Percentiles rank a stretch among this genome's conserved stretches.
These are phyloP conservation scores for Diloba caeruleocephala DNA, from an alignment of 2,888 invertebrate species.

Conservation along the genomic window DNA sequence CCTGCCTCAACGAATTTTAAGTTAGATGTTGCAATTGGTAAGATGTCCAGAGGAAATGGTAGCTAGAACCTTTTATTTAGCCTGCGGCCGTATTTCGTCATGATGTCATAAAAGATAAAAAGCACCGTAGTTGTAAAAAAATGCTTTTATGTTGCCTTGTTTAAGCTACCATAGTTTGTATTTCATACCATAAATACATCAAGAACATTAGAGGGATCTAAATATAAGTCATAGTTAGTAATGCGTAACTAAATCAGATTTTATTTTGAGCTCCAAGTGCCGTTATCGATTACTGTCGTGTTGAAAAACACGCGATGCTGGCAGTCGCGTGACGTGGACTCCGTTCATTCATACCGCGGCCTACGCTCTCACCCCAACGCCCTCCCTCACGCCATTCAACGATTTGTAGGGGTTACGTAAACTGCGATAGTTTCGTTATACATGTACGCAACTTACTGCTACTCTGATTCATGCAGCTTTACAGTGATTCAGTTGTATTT, in stretches of 20 bases:
- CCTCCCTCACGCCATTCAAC: slow-evolving; percentile 47
- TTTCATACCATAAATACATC: too few species aligned
- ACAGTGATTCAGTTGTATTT: slow-evolving; percentile 4
- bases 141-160: too few species aligned
- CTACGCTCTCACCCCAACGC: slow-evolving; percentile 48
- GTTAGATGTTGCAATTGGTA: slow-evolving; percentile 14
- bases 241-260: neutral
- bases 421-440: slow-evolving; percentile 46
- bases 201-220: too few species aligned
- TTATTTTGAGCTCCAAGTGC: slow-evolving; percentile 3
- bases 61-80: slow-evolving; percentile 1
- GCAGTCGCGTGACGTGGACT: slow-evolving; percentile 49
- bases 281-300: slow-evolving; percentile 41
- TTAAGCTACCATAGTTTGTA: too few species aligned
- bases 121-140: too few species aligned
- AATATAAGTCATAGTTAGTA: too few species aligned
- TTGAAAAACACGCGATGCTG: slow-evolving; percentile 38
- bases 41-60: slow-evolving; percentile 4
- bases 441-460: slow-evolving; percentile 22
- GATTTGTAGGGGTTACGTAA: slow-evolving; percentile 50
- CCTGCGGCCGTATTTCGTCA: too few species aligned
- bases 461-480: slow-evolving; percentile 38
- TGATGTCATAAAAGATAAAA: too few species aligned
- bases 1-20: slow-evolving; percentile 40
- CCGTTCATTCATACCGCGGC: slow-evolving; percentile 68